Evolutionary conservation across 2,888 invertebrate genomes (phyloP), one percentile per base, ranked within the genome.

Genomic region (Drosophila seclusa): DNA sequence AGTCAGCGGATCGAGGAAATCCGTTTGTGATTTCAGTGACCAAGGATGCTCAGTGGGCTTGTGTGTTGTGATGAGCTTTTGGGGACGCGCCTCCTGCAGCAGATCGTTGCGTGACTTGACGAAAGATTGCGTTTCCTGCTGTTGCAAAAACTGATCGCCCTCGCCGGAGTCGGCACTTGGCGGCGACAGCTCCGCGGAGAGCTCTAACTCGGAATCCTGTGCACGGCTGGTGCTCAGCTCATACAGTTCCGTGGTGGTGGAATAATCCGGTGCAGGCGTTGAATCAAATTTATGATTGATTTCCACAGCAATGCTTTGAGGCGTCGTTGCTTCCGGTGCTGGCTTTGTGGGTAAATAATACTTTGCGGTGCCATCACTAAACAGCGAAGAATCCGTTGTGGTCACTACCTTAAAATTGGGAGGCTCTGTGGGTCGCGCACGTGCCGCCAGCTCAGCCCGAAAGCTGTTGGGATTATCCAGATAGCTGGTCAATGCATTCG

Each of bases 391-490:
- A 38, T 91, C 89, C 0, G 91, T 92, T 1, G 82, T 86, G 4
- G 90, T 90, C 1, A 84, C 80, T 0, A 81, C 75, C 42, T 75
- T 81, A 16, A 88, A 84, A 52, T 86, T 76, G 24, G 96, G 94
- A 1, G 96, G 97, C 83, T 96, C 96, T 0, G 97, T 97, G 0
- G 97, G 97, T 87, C 97, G 94, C 2, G 96, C 96, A 4, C 84
- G 77, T 78, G 96, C 96, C 10, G 96, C 95, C 27, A 97, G 92
- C 27, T 96, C 96, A 88, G 95, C 96, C 78, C 96, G 95, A 84
- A 97, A 97, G 61, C 95, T 95, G n/a, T 96, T 95, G 1, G 97
- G 97, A 92, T 97, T 96, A 92, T 97, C 96, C 6, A 97, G 93
- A 82, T 97, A 97, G 0, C 96, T 96, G 1, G 96, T 96, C 21